Evolutionary conservation across 2,113 vertebrate genomes (phyloP).

Genomic region (Herpetotheres cachinnans): DNA sequence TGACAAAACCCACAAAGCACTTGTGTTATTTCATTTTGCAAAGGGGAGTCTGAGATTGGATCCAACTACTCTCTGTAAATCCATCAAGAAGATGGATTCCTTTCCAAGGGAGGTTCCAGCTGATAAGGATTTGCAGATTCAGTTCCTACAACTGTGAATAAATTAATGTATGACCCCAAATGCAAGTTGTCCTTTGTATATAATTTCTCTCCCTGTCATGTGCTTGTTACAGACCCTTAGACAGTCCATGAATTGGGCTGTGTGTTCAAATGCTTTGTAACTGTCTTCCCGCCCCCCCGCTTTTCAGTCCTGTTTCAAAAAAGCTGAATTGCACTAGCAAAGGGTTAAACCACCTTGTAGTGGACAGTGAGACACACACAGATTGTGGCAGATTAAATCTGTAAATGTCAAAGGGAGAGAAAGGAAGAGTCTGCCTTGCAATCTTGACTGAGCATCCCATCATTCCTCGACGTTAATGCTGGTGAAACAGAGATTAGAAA

Average conservation of each 20-base stretch:
- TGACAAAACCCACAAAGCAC: background rate
- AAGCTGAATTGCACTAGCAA: background rate
- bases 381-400: background rate
- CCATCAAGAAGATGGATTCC: background rate
- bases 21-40: background rate
- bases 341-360: background rate
- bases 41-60: background rate
- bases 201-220: background rate
- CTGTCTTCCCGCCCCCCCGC: too few relatives aligned
- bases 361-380: background rate
- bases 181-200: background rate
- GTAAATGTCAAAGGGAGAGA: background rate
- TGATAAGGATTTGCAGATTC: background rate
- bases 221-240: background rate
- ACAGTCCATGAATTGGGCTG: background rate
- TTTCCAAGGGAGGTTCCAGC: background rate
- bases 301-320: background rate
- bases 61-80: background rate
- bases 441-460: background rate
- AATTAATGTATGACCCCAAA: background rate
- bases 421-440: conserved; percentile 2
- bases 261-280: background rate
- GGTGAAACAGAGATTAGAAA: conserved; percentile 57
- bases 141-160: background rate
- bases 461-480: background rate